A percentile compares a stretch with the other conserved stretches of the same genome.
Evolutionary conservation across 2,888 invertebrate species (phyloP).

Genomic region (Amiota minor): DNA sequence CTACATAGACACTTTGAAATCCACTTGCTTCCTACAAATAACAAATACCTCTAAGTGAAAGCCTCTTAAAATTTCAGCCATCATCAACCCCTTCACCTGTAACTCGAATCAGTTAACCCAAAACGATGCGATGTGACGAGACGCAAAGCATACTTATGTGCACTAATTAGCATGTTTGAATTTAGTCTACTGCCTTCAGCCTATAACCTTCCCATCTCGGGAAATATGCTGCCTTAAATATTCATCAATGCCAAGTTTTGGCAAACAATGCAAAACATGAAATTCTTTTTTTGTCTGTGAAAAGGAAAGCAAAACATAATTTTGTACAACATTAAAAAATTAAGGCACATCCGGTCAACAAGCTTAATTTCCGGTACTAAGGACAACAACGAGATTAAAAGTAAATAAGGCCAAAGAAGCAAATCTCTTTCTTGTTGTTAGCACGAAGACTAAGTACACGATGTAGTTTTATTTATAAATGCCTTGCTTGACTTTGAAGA

Average conservation of each 20-base stretch:
- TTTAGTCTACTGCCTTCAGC: background rate
- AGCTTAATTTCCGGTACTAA: conserved; percentile 33
- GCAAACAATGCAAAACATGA: background rate
- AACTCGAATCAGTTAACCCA: background rate
- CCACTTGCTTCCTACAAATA: background rate
- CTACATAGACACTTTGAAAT: background rate
- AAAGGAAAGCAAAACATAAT: conserved; percentile 7
- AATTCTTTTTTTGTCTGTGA: background rate
- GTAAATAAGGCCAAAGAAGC: background rate
- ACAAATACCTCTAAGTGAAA: too few relatives aligned
- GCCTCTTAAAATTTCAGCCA: background rate
- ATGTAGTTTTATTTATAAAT: too few relatives aligned
- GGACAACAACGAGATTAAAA: conserved; percentile 18
- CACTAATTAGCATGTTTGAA: conserved; percentile 28
- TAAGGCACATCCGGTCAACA: conserved; percentile 32
- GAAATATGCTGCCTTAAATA: too few relatives aligned
- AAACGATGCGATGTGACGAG: background rate
- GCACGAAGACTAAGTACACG: too few relatives aligned
- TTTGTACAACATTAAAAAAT: conserved; percentile 20
- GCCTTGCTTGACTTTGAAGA: background rate
- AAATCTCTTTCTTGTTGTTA: background rate
- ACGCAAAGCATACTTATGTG: conserved; percentile 9
- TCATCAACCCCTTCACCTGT: background rate
- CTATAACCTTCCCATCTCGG: too few relatives aligned
- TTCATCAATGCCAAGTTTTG: too few relatives aligned